phyloP scores from a whole-genome alignment of 2,797 vertebrate species.

The Poeciliopsis gracilis region DNA sequence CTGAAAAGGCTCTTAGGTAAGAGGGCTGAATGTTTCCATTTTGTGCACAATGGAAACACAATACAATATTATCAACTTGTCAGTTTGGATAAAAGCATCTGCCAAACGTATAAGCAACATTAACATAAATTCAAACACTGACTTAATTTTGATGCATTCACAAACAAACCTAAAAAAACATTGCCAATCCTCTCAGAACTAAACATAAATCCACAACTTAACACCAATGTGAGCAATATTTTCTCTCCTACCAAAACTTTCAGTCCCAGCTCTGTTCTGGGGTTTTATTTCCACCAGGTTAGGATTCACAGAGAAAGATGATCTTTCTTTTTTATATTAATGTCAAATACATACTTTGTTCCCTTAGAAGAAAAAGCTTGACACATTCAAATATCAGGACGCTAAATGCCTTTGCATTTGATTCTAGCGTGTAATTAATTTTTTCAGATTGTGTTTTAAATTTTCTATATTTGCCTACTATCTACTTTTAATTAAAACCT shows the following conservation, averaged over 20 bases:
- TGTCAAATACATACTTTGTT: too few species aligned
- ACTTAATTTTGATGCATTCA: not conserved
- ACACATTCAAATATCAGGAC: conserved; percentile 39
- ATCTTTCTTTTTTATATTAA: too few species aligned
- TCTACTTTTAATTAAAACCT: not conserved
- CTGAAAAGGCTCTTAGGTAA: not conserved
- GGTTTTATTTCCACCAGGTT: not conserved
- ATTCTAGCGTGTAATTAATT: conserved; percentile 16
- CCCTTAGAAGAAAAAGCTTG: too few species aligned
- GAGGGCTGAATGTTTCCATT: not conserved
- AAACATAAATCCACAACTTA: not conserved
- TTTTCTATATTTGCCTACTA: not conserved
- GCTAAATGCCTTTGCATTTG: conserved; percentile 36
- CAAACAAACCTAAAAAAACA: not conserved
- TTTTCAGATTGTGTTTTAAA: not conserved
- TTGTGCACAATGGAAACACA: not conserved
- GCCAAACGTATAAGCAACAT: not conserved
- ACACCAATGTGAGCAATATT: not conserved
- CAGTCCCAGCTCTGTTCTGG: not conserved
- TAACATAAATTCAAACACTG: not conserved
- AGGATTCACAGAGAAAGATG: not conserved
- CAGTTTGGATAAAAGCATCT: not conserved
- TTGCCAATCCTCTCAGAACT: not conserved
- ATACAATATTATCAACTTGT: not conserved
- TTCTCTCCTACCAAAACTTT: not conserved